Evolutionary conservation across 2,113 vertebrate genomes (phyloP).

Genomic region (Pyrgilauda ruficollis): DNA sequence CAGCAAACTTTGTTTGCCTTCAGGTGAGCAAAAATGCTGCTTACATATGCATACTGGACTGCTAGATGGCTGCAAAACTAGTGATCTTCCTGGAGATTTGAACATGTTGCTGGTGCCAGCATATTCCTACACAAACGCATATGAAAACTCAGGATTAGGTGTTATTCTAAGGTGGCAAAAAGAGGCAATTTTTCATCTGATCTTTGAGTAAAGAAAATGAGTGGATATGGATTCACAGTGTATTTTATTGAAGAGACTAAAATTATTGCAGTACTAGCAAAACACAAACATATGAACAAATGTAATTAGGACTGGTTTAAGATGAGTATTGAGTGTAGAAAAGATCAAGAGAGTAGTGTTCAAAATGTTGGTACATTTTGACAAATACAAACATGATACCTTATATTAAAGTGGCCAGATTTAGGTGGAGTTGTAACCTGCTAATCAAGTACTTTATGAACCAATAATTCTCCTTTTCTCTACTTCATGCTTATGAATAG

Average conservation of each 20-base stretch:
- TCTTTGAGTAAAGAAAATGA: not conserved
- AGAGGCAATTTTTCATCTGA: not conserved
- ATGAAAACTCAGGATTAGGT: not conserved
- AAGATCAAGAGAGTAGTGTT: not conserved
- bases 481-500: not conserved
- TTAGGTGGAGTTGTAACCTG: not conserved
- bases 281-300: not conserved
- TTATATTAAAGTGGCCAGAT: not conserved
- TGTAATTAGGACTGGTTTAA: not conserved
- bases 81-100: not conserved
- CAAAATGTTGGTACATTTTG: not conserved
- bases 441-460: not conserved
- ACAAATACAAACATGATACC: not conserved
- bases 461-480: not conserved
- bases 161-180: not conserved
- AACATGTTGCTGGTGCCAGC: not conserved
- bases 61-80: not conserved
- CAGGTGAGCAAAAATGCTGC: not conserved
- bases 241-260: not conserved
- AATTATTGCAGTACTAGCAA: not conserved
- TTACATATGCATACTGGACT: not conserved
- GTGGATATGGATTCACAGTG: not conserved
- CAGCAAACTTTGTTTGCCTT: not conserved
- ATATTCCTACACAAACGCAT: not conserved
- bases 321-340: not conserved